phyloP scores from a whole-genome alignment of 2,797 vertebrate species.

The Balearica regulorum region DNA sequence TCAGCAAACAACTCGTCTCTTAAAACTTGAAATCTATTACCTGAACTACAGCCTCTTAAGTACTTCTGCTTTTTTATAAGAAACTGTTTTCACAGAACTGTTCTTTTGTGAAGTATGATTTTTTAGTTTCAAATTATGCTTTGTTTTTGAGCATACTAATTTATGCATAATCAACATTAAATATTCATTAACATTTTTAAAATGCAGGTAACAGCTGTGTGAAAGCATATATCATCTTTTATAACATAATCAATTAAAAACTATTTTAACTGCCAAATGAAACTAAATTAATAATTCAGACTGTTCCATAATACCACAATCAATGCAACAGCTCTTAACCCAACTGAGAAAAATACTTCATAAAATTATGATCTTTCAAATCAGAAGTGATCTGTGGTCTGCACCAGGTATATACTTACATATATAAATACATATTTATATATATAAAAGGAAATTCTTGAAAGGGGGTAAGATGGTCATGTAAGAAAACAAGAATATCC shows the following conservation, averaged over 20 bases:
- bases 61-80: not conserved
- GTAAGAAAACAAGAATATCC: not conserved
- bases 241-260: conserved; percentile 39
- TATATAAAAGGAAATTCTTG: not conserved
- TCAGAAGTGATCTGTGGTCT: not conserved
- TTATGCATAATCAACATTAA: conserved; percentile 23
- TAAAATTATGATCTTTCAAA: not conserved
- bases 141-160: not conserved
- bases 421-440: not conserved
- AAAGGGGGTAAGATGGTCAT: not conserved
- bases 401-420: not conserved
- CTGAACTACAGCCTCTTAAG: not conserved
- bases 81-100: not conserved
- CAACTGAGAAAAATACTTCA: not conserved
- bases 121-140: conserved; percentile 21
- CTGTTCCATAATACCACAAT: conserved; percentile 21
- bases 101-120: not conserved
- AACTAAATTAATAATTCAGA: conserved; percentile 63
- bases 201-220: conserved; percentile 2
- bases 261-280: conserved; percentile 36
- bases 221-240: not conserved
- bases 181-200: conserved; percentile 54
- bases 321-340: conserved; percentile 42
- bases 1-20: not conserved
- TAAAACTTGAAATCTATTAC: not conserved